phyloP scores from a whole-genome alignment of 2,888 invertebrate species.

The Macaria liturata region DNA sequence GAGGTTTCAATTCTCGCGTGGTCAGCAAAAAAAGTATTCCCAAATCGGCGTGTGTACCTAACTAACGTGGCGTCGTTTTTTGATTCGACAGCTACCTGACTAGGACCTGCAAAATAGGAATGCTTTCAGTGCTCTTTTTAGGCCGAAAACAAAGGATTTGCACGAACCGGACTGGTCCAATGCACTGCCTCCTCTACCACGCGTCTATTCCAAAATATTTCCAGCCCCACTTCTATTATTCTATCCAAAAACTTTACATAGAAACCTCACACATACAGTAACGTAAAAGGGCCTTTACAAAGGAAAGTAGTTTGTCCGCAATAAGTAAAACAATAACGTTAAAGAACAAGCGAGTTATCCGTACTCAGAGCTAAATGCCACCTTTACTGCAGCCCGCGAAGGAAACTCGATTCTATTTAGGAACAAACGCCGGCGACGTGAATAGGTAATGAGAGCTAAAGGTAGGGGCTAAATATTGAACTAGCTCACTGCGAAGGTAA shows the following conservation, averaged over 20 bases:
- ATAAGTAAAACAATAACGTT: constrained; percentile 28
- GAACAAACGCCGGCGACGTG: constrained; percentile 38
- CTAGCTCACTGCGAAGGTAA: constrained; percentile 56
- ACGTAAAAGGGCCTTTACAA: background rate
- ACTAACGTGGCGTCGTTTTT: constrained; percentile 46
- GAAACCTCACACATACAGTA: background rate
- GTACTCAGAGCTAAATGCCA: constrained; percentile 40
- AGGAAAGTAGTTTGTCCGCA: constrained; percentile 19
- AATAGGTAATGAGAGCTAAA: constrained; percentile 44
- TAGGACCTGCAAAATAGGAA: constrained; percentile 42
- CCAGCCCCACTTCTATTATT: background rate
- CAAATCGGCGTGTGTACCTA: constrained; percentile 39
- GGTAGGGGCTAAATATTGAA: constrained; percentile 59
- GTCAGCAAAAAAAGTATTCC: constrained; percentile 39
- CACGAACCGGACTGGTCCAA: constrained; percentile 38
- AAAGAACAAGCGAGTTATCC: constrained; percentile 27
- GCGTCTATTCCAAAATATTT: constrained; percentile 2
- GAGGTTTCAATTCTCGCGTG: constrained; percentile 38
- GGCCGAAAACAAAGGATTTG: constrained; percentile 48
- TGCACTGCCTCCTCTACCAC: constrained; percentile 30
- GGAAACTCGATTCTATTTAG: constrained; percentile 43
- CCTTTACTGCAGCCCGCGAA: constrained; percentile 38
- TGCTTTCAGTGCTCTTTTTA: constrained; percentile 46
- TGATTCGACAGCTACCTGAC: constrained; percentile 46
- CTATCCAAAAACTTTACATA: background rate